A percentile compares a stretch with the other conserved stretches of the same genome.
Evolutionary conservation across 2,888 invertebrate species (phyloP).

Genomic region (Rapana venosa): DNA sequence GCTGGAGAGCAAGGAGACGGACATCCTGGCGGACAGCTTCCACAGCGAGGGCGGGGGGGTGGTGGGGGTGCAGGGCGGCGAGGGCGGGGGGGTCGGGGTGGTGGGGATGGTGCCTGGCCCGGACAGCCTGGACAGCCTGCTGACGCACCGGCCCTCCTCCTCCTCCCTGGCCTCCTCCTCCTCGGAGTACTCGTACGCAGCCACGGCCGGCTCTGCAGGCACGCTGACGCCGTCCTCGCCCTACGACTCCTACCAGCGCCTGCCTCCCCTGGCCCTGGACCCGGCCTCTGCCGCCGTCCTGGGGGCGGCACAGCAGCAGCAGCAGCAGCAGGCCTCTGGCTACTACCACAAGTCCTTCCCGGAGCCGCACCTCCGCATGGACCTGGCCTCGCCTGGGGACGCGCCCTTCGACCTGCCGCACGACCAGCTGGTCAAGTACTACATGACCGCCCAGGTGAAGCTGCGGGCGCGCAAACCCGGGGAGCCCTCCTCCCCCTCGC

Average conservation of each 20-base stretch:
- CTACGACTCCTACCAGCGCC: slow-evolving; percentile 20
- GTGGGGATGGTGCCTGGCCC: no score
- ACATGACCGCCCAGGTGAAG: slow-evolving; percentile 67
- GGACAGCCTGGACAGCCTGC: slow-evolving; percentile 60
- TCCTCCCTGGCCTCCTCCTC: slow-evolving; percentile 63
- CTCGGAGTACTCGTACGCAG: slow-evolving; percentile 48
- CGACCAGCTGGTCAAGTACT: slow-evolving; percentile 66
- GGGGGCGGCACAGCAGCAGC: no score
- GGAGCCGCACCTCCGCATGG: slow-evolving; percentile 63
- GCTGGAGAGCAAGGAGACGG: slow-evolving; percentile 75
- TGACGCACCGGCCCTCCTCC: slow-evolving; percentile 52
- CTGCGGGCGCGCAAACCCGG: slow-evolving; percentile 58
- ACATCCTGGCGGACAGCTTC: slow-evolving; percentile 76
- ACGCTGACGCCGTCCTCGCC: slow-evolving; percentile 28
- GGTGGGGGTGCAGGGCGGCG: no score
- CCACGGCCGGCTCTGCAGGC: no score
- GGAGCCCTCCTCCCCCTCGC: slow-evolving; percentile 42
- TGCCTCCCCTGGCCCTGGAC: slow-evolving; percentile 38
- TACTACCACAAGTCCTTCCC: no score
- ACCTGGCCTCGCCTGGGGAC: slow-evolving; percentile 63
- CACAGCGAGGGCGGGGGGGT: slow-evolving; percentile 68
- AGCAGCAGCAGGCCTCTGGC: no score
- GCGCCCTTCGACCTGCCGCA: slow-evolving; percentile 58
- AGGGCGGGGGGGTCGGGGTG: no score
- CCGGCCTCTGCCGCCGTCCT: no score